These are phyloP conservation scores for Yponomeuta cagnagella DNA, from an alignment of 2,888 invertebrate genomes.

Conservation along the genomic window DNA sequence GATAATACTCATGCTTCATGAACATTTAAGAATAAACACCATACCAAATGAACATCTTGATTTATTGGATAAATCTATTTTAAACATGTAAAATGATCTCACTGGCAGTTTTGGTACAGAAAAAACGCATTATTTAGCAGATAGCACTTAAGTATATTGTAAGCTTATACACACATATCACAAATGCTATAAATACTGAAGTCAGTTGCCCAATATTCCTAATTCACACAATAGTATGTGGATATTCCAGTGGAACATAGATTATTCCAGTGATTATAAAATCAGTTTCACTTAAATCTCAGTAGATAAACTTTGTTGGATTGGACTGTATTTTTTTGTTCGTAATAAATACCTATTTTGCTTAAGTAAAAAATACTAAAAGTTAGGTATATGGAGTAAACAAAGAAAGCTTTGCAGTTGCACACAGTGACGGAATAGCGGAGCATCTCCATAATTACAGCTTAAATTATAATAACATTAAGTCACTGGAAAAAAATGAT, in stretches of 20 bases:
- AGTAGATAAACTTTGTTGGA: too few relatives aligned
- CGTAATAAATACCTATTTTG: too few relatives aligned
- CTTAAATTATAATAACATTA: constrained; percentile 27
- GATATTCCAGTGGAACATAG: background rate
- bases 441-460: constrained; percentile 20
- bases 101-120: background rate
- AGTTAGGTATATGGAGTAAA: background rate
- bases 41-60: too few relatives aligned
- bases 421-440: background rate
- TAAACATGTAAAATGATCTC: too few relatives aligned
- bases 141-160: background rate
- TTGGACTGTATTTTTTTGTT: too few relatives aligned
- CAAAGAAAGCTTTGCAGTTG: background rate
- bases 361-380: too few relatives aligned
- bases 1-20: too few relatives aligned
- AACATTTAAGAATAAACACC: too few relatives aligned
- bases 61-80: too few relatives aligned
- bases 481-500: constrained; percentile 56
- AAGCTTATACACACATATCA: constrained; percentile 23
- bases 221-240: background rate
- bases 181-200: constrained; percentile 58
- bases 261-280: too few relatives aligned
- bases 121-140: background rate
- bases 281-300: too few relatives aligned
- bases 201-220: constrained; percentile 21